Base-by-base conservation (phyloP, 2,888 invertebrate species). In the Mythimna albipuncta region DNA sequence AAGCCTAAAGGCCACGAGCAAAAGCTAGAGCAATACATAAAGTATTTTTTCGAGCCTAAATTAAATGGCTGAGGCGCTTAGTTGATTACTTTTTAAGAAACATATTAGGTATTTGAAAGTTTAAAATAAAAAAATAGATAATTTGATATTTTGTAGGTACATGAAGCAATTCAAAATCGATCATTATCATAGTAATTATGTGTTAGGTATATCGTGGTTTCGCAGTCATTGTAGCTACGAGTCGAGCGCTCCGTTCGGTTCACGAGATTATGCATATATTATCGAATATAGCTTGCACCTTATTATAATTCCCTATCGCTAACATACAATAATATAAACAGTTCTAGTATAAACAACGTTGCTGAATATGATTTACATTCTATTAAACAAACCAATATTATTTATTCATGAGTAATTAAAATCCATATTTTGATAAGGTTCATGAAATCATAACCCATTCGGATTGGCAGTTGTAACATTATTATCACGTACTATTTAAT, bases 341-440 rank as follows among this genome's bases (percentile, higher is more conserved):
- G 19, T 5, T 35, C 10, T 26, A 68, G 38, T 32, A 57, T n/a
- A 77, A 81, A 81, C 69, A 75, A n/a, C 41, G 41, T 5, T 61
- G 32, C 35, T 35, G 81, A 81, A 81, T 77, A 62, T 54, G 68
- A 81, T 77, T 81, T 64, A 64, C 64, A 75, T 81, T 77, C 44
- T 69, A 77, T 64, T 76, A 77, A 70, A 59, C 55, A 55, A 44
- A 55, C 55, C 44, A 75, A 75, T 75, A 75, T 80, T 74, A 75
- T 77, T 74, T 66, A 77, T 74, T 67, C 54, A 66, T 75, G 64
- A 55, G 26, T 69, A 38, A 68, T 62, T 68, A 47, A 68, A 54
- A 68, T 62, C 55, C 32, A 68, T 50, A 81, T 75, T 80, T 68
- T 44, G 55, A 11, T 61, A 38, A 52, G 35, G 81, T 64, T 62